Conservation (phyloP, 2,888 invertebrate species). For the Malthinus seriepunctatus region DNA sequence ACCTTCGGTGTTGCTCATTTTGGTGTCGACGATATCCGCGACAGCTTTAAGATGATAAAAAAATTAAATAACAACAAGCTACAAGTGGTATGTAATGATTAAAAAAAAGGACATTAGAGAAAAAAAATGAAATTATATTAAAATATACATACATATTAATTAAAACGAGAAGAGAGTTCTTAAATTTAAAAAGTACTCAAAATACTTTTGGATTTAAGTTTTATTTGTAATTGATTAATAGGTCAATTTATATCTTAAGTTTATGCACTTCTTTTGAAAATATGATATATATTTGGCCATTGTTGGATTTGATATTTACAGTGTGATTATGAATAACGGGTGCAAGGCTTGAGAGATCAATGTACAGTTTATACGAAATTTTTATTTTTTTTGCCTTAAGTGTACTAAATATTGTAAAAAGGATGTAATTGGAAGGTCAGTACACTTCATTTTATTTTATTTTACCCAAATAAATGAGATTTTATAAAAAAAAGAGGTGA, state of each 20-base stretch:
- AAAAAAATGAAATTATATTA: conserved; percentile 22
- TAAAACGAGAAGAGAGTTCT: conserved; percentile 14
- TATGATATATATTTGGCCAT: conserved; percentile 15
- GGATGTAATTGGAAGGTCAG: conserved; percentile 7
- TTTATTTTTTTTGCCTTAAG: conserved; percentile 25
- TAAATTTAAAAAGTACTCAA: conserved; percentile 1
- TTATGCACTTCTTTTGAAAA: conserved; percentile 18
- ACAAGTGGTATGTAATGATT: conserved; percentile 8
- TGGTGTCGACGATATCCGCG: conserved; percentile 7
- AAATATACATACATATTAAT: conserved; percentile 18
- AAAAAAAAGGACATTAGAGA: conserved; percentile 17
- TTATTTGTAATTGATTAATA: conserved; percentile 13
- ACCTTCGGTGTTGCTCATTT: conserved; percentile 12
- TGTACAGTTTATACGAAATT: conserved; percentile 24
- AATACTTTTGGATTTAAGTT: neutral
- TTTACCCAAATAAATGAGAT: conserved; percentile 2
- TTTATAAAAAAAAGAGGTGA: neutral
- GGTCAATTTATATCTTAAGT: conserved; percentile 25
- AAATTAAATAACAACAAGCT: neutral
- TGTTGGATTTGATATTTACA: conserved; percentile 28
- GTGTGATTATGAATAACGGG: conserved; percentile 25
- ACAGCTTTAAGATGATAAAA: conserved; percentile 22
- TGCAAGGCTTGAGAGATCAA: conserved; percentile 23
- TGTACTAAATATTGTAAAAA: conserved; percentile 21
- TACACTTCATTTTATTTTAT: conserved; percentile 16